phyloP scores from a whole-genome alignment of 2,113 vertebrate genomes.

The Cariama cristata region DNA sequence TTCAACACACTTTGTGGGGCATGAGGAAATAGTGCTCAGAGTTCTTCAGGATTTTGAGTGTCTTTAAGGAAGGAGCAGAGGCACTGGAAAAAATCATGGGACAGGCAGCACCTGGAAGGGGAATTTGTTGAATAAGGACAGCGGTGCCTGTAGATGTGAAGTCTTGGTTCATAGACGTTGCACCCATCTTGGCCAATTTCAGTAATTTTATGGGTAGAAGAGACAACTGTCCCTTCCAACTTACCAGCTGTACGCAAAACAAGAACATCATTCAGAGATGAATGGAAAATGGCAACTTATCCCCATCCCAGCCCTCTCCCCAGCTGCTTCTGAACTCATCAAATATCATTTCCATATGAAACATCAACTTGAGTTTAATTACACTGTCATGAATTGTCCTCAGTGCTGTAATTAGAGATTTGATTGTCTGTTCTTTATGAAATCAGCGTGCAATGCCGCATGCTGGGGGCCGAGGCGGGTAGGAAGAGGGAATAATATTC shows the following conservation, averaged over 20 bases:
- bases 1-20: neutral
- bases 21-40: too few relatives aligned
- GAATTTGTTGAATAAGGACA: neutral
- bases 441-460: neutral
- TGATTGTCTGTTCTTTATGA: constrained; percentile 14
- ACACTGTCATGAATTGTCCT: constrained; percentile 44
- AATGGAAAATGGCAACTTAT: neutral
- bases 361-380: constrained; percentile 49
- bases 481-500: neutral
- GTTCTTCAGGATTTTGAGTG: neutral
- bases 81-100: neutral
- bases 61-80: neutral
- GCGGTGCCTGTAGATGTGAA: neutral
- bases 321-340: constrained; percentile 56
- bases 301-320: neutral
- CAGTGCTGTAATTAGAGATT: neutral
- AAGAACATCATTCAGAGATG: neutral
- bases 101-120: neutral
- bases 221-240: neutral
- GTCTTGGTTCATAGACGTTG: neutral
- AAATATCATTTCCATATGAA: constrained; percentile 68
- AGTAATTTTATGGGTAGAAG: neutral
- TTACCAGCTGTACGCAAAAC: neutral
- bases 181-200: neutral
- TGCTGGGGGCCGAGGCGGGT: neutral